These are phyloP conservation scores for Dasypus novemcinctus DNA, from an alignment of 2,113 vertebrate species.

Conservation along the genomic window DNA sequence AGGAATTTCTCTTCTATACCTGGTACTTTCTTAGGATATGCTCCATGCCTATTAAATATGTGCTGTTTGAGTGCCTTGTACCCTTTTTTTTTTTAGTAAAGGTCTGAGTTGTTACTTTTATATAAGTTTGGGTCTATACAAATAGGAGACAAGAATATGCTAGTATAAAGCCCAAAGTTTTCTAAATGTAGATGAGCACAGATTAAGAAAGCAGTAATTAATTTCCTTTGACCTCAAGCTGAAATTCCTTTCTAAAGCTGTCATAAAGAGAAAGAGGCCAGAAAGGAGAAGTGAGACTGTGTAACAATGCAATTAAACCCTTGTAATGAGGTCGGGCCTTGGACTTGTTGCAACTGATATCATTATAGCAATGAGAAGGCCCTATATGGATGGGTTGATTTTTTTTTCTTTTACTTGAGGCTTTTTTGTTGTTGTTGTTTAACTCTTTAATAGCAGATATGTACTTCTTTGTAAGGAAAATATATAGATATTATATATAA, in stretches of 20 bases:
- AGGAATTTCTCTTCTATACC: slow-evolving; percentile 53
- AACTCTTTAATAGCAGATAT: slow-evolving; percentile 84
- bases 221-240: slow-evolving; percentile 91
- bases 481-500: background rate
- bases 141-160: slow-evolving; percentile 81
- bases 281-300: slow-evolving; percentile 94
- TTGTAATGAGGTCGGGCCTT: slow-evolving; percentile 99
- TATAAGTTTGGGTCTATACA: slow-evolving; percentile 84
- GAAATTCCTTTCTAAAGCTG: slow-evolving; percentile 92
- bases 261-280: slow-evolving; percentile 93
- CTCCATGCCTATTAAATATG: slow-evolving; percentile 55
- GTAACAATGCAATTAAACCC: slow-evolving; percentile 99
- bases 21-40: slow-evolving; percentile 15
- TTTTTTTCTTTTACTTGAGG: slow-evolving; percentile 82
- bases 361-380: slow-evolving; percentile 93
- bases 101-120: slow-evolving; percentile 79
- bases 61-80: slow-evolving; percentile 77
- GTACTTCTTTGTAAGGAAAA: slow-evolving; percentile 32
- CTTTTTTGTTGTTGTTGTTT: slow-evolving; percentile 82
- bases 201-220: slow-evolving; percentile 91
- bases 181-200: slow-evolving; percentile 88
- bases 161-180: slow-evolving; percentile 86
- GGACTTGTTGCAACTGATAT: slow-evolving; percentile 98
- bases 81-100: slow-evolving; percentile 70
- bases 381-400: slow-evolving; percentile 89